Percentiles rank a stretch among this genome's conserved stretches.
These are phyloP conservation scores for Rousettus madagascariensis DNA, from an alignment of 2,797 vertebrate species.

Conservation along the genomic window DNA sequence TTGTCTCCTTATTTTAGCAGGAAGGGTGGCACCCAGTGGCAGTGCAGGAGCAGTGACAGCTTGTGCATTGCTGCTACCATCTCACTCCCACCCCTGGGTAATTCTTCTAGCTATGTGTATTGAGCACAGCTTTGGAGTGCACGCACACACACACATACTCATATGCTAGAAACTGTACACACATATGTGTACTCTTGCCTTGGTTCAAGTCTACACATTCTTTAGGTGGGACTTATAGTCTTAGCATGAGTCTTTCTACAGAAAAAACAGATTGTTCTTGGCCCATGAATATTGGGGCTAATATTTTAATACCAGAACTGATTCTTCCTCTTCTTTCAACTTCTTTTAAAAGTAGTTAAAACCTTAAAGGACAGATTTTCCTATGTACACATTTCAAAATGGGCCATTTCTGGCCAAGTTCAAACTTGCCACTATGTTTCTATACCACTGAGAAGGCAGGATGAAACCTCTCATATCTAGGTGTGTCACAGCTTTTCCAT, in stretches of 20 bases:
- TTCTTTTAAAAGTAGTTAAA: background rate
- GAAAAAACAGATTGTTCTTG: background rate
- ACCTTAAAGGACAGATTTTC: background rate
- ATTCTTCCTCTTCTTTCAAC: background rate
- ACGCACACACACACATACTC: background rate
- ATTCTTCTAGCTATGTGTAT: background rate
- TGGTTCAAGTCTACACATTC: background rate
- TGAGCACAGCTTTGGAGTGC: background rate
- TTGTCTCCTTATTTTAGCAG: background rate
- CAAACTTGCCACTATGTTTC: background rate
- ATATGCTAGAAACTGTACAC: background rate
- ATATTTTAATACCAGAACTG: background rate
- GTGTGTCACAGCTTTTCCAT: background rate
- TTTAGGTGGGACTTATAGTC: background rate
- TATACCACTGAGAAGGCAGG: background rate
- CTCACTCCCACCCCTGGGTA: background rate
- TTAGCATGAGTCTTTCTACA: background rate
- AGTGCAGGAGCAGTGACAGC: background rate
- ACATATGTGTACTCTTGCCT: background rate
- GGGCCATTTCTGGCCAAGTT: background rate
- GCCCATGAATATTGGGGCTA: background rate
- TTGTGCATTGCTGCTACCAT: background rate
- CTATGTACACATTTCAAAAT: background rate
- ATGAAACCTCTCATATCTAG: background rate
- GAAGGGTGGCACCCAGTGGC: background rate